Evolutionary conservation across 2,113 vertebrate genomes (phyloP).

Genomic region (Picathartes gymnocephalus): DNA sequence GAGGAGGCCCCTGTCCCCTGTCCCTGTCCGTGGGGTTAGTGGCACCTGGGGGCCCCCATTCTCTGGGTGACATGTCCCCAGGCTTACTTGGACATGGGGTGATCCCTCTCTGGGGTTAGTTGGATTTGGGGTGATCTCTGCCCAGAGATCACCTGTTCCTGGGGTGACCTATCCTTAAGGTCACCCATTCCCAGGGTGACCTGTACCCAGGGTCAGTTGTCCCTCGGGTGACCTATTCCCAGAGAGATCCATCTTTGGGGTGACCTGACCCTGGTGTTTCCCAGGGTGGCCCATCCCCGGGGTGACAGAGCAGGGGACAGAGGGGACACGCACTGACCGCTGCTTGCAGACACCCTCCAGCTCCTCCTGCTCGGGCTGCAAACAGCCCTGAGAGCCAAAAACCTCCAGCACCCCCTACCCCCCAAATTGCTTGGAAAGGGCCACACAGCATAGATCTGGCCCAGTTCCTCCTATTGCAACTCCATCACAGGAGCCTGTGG

Average conservation of each 20-base stretch:
- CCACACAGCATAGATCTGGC: not conserved
- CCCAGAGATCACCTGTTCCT: not conserved
- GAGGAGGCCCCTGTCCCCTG: not conserved
- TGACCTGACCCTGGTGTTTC: not conserved
- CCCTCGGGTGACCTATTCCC: not conserved
- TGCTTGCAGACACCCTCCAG: not conserved
- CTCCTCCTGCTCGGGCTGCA: not conserved
- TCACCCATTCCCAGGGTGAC: not conserved
- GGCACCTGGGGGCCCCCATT: not conserved
- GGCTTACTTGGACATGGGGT: not conserved
- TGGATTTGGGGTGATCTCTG: not conserved
- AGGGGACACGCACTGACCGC: rapidly evolving
- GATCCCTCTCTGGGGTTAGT: not conserved
- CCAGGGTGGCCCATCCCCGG: not conserved
- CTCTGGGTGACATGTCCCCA: not conserved
- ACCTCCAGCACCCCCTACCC: rapidly evolving
- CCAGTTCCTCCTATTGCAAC: not conserved
- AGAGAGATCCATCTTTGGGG: not conserved
- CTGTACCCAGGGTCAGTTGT: not conserved
- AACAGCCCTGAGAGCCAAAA: not conserved
- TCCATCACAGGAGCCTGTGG: not conserved
- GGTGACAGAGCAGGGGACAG: not conserved
- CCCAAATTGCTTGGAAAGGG: not conserved
- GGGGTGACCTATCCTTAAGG: not conserved
- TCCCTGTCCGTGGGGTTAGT: not conserved